These are phyloP conservation scores for Heliconius sara DNA, from an alignment of 2,888 invertebrate species.

Conservation along the genomic window DNA sequence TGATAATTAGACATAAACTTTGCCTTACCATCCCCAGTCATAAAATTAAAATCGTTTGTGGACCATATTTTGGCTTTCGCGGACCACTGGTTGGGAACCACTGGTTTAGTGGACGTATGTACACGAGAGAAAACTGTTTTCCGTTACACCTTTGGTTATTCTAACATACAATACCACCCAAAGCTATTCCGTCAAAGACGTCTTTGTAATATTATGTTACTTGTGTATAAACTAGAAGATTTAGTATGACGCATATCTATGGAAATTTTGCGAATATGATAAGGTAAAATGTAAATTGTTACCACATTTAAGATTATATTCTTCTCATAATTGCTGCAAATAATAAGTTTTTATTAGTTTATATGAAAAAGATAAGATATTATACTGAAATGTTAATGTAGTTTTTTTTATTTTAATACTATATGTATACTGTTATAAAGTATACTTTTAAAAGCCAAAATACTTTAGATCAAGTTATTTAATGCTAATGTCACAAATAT, in stretches of 20 bases:
- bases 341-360: neutral
- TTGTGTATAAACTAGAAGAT: neutral
- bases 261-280: neutral
- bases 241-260: neutral
- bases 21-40: too few relatives aligned
- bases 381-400: neutral
- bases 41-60: too few relatives aligned
- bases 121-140: conserved; percentile 41
- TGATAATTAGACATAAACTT: too few relatives aligned
- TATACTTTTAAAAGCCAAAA: too few relatives aligned
- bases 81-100: too few relatives aligned
- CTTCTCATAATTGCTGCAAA: conserved; percentile 7
- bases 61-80: too few relatives aligned
- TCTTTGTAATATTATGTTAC: too few relatives aligned
- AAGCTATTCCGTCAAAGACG: neutral
- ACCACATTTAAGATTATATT: conserved; percentile 1
- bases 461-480: neutral
- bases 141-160: conserved; percentile 27
- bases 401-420: too few relatives aligned
- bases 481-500: neutral
- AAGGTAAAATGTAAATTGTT: neutral
- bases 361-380: neutral
- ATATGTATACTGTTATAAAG: too few relatives aligned
- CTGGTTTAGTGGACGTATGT: conserved; percentile 17
- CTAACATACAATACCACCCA: neutral